Percentiles rank a stretch among this genome's conserved stretches.
phyloP scores from a whole-genome alignment of 2,888 invertebrate species.

The Stomorhina lunata region DNA sequence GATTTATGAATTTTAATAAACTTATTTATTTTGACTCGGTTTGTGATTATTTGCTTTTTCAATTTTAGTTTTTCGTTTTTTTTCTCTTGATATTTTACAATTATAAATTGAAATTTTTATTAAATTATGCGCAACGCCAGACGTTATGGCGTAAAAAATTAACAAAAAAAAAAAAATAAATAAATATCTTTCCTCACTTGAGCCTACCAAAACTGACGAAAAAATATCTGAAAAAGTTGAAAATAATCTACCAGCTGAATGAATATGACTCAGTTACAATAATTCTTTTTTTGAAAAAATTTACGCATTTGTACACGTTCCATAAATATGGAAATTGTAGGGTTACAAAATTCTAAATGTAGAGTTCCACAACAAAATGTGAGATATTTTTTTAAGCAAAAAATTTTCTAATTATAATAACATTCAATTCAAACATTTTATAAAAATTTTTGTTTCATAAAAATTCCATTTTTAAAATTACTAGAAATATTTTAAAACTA shows the following conservation, averaged over 20 bases:
- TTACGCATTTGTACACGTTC: constrained; percentile 61
- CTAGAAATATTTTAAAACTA: no score
- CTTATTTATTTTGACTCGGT: constrained; percentile 34
- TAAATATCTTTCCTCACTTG: constrained; percentile 5
- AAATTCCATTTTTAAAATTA: no score
- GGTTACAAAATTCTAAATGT: constrained; percentile 9
- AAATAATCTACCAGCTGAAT: constrained; percentile 2
- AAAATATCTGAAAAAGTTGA: neutral
- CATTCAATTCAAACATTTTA: no score
- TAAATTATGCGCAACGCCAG: constrained; percentile 69
- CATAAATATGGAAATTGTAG: constrained; percentile 29
- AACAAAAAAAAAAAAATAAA: constrained; percentile 33
- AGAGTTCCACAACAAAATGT: no score
- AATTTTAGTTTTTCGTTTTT: neutral
- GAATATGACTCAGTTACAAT: neutral
- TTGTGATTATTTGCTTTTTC: constrained; percentile 38
- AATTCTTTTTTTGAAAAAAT: constrained; percentile 41
- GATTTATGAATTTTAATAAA: constrained; percentile 39
- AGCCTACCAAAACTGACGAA: constrained; percentile 18
- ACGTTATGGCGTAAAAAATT: constrained; percentile 68
- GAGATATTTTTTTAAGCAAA: no score
- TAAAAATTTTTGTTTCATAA: no score
- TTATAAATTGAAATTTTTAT: constrained; percentile 70
- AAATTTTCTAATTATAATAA: no score
- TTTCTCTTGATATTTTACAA: constrained; percentile 61